Evolutionary conservation across 2,797 vertebrate genomes (phyloP).

Genomic region (Fratercula arctica): DNA sequence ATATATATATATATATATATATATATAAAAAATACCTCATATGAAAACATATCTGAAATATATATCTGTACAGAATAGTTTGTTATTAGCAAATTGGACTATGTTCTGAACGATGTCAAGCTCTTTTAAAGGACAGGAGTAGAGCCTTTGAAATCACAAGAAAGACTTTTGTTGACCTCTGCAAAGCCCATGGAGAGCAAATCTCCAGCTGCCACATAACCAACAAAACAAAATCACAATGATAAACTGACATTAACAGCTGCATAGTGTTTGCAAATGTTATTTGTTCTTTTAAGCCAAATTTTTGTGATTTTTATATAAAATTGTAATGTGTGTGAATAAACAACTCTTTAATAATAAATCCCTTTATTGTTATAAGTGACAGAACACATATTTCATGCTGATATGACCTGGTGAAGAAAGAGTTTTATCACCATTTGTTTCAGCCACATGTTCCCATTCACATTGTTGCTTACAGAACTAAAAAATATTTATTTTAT

Average conservation of each 20-base stretch:
- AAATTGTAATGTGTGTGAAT: constrained; percentile 25
- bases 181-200: background rate
- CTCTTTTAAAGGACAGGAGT: background rate
- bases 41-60: background rate
- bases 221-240: constrained; percentile 39
- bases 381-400: constrained; percentile 51
- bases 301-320: constrained; percentile 31
- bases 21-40: background rate
- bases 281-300: constrained; percentile 19
- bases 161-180: background rate
- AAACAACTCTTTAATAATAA: constrained; percentile 59
- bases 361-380: constrained; percentile 47
- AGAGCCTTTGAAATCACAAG: background rate
- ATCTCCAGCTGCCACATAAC: constrained; percentile 15
- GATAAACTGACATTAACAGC: constrained; percentile 58
- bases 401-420: constrained; percentile 16
- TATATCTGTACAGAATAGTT: background rate
- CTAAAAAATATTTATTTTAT: constrained; percentile 53
- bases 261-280: constrained; percentile 25
- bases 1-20: too few species aligned
- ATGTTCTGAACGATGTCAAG: background rate
- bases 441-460: constrained; percentile 55
- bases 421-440: constrained; percentile 30
- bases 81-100: background rate
- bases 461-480: constrained; percentile 52